These are phyloP conservation scores for Meliscaeva auricollis DNA, from an alignment of 2,888 invertebrate genomes.

Conservation along the genomic window DNA sequence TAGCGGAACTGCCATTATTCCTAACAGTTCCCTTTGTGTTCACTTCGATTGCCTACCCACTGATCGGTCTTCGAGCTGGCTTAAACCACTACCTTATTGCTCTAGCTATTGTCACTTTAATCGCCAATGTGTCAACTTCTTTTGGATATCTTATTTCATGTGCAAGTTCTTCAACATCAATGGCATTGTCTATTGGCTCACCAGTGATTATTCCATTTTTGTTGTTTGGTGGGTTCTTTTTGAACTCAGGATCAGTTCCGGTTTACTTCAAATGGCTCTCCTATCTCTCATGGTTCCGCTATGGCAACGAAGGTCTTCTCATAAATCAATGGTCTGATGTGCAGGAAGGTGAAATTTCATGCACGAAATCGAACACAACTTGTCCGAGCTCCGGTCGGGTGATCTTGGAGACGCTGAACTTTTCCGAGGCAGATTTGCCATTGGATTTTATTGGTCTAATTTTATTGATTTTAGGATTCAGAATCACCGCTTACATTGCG, in stretches of 20 bases:
- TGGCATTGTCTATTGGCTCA: constrained; percentile 96
- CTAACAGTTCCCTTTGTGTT: constrained; percentile 93
- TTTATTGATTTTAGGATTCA: constrained; percentile 89
- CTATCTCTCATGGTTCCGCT: constrained; percentile 96
- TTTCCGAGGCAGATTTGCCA: constrained; percentile 88
- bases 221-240: constrained; percentile 97
- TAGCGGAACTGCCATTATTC: constrained; percentile 95
- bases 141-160: constrained; percentile 97
- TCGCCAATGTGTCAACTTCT: constrained; percentile 94
- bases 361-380: constrained; percentile 89
- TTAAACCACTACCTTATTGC: constrained; percentile 89
- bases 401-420: constrained; percentile 91
- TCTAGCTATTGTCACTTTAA: constrained; percentile 90
- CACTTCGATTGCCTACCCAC: constrained; percentile 92
- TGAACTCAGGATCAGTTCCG: constrained; percentile 95
- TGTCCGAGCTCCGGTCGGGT: constrained; percentile 92
- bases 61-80: constrained; percentile 92
- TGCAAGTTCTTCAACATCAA: constrained; percentile 91
- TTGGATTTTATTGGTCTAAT: constrained; percentile 90
- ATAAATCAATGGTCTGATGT: constrained; percentile 95
- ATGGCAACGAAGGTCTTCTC: constrained; percentile 94
- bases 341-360: constrained; percentile 89
- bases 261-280: constrained; percentile 93
- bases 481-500: constrained; percentile 91
- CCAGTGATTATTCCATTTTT: constrained; percentile 96